Percentiles rank a stretch among this genome's conserved stretches.
phyloP scores from a whole-genome alignment of 2,797 vertebrate genomes.

The Macrochelys suwanniensis region DNA sequence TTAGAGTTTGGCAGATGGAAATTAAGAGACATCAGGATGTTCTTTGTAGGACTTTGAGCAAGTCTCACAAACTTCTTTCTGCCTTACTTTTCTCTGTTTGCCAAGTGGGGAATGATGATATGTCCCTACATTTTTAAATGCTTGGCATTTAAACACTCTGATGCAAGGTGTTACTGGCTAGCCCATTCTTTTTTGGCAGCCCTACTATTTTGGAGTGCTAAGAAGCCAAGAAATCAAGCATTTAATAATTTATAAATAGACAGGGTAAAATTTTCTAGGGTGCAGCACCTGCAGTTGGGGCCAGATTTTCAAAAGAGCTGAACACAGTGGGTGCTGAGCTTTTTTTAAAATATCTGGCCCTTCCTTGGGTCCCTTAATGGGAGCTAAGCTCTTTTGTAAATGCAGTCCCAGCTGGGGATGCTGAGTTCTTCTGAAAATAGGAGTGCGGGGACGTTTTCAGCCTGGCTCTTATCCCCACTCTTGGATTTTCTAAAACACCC shows the following conservation, averaged over 20 bases:
- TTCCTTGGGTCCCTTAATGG: neutral
- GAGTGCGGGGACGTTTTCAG: neutral
- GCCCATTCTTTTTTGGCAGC: neutral
- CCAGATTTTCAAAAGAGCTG: neutral
- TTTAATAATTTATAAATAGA: neutral
- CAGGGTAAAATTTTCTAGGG: neutral
- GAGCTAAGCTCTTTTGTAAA: neutral
- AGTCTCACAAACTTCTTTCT: neutral
- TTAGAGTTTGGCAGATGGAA: neutral
- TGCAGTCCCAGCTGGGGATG: neutral
- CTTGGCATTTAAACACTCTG: neutral
- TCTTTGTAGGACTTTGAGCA: neutral
- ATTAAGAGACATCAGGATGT: neutral
- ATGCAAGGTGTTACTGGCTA: neutral
- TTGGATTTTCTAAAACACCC: neutral
- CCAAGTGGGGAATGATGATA: neutral
- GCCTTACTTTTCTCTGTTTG: neutral
- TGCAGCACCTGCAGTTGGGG: neutral
- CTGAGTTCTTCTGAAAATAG: neutral
- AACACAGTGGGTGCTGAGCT: neutral
- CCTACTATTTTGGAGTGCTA: neutral
- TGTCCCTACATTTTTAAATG: neutral
- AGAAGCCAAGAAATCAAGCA: neutral
- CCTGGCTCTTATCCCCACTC: neutral
- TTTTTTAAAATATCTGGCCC: neutral